These are phyloP conservation scores for Batillaria attramentaria DNA, from an alignment of 1,140 invertebrate genomes.

Conservation along the genomic window DNA sequence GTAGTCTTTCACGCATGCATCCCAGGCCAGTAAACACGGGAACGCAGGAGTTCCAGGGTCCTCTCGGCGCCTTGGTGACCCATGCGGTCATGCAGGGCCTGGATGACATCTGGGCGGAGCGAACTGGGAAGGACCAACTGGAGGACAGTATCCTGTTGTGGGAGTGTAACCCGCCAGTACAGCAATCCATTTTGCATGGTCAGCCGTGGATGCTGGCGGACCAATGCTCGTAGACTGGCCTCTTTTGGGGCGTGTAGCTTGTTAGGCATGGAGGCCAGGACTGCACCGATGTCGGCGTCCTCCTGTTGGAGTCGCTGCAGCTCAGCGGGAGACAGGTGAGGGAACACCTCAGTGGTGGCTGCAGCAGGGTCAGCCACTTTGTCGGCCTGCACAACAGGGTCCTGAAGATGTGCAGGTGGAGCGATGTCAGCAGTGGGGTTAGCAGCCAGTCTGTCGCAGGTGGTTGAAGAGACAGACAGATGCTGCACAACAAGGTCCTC, in stretches of 20 bases:
- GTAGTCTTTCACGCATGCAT: slow-evolving; percentile 33
- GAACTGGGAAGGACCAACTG: slow-evolving; percentile 30
- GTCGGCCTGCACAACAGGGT: neutral
- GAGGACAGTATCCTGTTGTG: neutral
- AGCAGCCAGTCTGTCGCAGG: neutral
- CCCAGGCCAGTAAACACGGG: slow-evolving; percentile 38
- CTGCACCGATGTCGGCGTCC: neutral
- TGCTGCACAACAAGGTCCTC: neutral
- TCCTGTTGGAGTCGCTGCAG: neutral
- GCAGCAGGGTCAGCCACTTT: neutral
- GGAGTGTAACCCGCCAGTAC: neutral
- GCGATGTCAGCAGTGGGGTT: neutral
- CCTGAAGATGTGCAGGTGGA: neutral
- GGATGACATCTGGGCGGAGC: slow-evolving; percentile 8
- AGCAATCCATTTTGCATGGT: slow-evolving; percentile 20
- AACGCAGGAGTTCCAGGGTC: slow-evolving; percentile 33
- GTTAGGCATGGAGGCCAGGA: neutral
- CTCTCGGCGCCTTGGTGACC: slow-evolving; percentile 41
- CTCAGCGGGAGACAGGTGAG: neutral
- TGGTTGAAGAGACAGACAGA: neutral
- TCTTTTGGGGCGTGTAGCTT: neutral
- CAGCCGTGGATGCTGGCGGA: neutral
- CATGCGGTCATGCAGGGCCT: slow-evolving; percentile 13
- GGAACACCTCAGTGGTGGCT: too few relatives aligned
- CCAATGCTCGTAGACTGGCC: neutral